Base-by-base conservation (phyloP, 2,888 invertebrate species). In the Polymixis lichenea region DNA sequence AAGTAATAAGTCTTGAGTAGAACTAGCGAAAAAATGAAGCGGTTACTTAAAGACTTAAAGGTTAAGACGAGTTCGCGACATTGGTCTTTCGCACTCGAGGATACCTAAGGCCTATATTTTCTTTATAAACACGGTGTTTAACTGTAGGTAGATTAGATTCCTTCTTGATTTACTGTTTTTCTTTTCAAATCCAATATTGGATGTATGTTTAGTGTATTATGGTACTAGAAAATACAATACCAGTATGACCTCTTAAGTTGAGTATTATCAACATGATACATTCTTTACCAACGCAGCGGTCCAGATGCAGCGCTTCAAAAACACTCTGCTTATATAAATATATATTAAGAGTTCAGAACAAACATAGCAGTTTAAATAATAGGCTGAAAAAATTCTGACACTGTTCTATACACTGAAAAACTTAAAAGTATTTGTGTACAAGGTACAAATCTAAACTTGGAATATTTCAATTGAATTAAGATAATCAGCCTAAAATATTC, bases 381-480 rank as follows among this genome's bases (percentile, higher is more conserved):
- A 73, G 2, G 17, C 22, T 4, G n/a, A 43, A 46, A 49, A 71
- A n/a, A 46, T 56, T 32, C 11, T 28, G n/a, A 55, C 19, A 72
- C 7, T 19, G 32, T 19, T 28, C 17, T 13, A 32, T 13, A 49
- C 4, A 17, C n/a, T 22, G 46, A 22, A 38, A 38, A 38, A 15
- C 13, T 8, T 43, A 28, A 43, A 13, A 60, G 60, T 15, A 6
- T 51, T 15, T 60, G n/a, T 22, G 19, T 38, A 71, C 49, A 56
- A 17, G 25, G 8, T 58, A n/a, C 22, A 64, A 15, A 38, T 9
- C 22, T 67, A 65, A 68, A 22, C 55, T 17, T n/a, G 15, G 9
- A 32, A 75, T 43, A 60, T 65, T 65, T 53, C 53, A 60, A 68
- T 68, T 60, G 58, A 56, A 64, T 53, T 61, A 43, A 9, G 9